Evolutionary conservation across 2,797 vertebrate species (phyloP), one percentile per base, ranked within the genome.

Genomic region (Corythornis leucogaster): DNA sequence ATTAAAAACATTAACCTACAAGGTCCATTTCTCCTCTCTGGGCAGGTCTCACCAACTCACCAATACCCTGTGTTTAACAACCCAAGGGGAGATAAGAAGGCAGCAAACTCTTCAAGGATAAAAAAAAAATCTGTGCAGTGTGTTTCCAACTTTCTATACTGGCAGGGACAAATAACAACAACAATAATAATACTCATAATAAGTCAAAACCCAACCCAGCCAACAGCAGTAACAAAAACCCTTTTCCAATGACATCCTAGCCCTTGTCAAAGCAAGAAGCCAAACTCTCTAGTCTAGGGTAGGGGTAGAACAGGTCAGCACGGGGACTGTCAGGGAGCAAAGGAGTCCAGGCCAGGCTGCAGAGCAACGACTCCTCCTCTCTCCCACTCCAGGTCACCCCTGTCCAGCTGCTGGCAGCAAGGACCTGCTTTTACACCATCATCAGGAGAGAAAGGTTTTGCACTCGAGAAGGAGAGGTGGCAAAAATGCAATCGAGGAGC

Each of bases 251-350:
- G n/a, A 46, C 28, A 38, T 67, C 30, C 20, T 12, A 38, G 48
- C 7, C 48, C 31, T 9, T 24, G 11, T 69, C 19, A 74, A 88
- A 61, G 9, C 33, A 68, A 54, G 69, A 70, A 69, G 54, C 9
- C 38, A 45, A 50, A 43, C 28, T 50, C 22, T 12, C 28, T 8
- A 38, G 38, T 33, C 43, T 77, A 61, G 22, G 18, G 19, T 8
- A 48, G 28, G 33, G 9, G 30, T 67, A 30, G 40, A 77, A 45
- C 10, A 71, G 38, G 43, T 25, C 12, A 42, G 38, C 20, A 11
- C 1, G 0, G 11, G 15, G 35, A 35, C 17, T 42, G 31, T 2
- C 25, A 14, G 0, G 6, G 26, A 82, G 12, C 17, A 51, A 21
- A 28, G 69, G 11, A 31, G 21, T 35, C 13, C 0, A 54, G 17